phyloP scores from a whole-genome alignment of 2,797 vertebrate species.

The Psittacula derbiana region DNA sequence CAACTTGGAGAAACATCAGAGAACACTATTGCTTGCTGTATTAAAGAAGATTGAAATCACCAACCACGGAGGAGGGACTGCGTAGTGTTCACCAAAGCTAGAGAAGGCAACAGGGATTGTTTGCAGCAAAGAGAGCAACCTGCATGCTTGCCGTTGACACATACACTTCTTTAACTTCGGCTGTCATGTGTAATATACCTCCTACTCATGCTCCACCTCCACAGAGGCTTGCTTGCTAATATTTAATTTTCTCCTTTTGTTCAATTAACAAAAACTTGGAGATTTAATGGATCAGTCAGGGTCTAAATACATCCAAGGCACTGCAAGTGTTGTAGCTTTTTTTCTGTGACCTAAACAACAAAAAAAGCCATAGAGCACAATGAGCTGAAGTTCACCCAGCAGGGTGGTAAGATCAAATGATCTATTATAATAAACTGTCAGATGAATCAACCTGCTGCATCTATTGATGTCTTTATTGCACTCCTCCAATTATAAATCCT shows the following conservation, averaged over 20 bases:
- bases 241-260: constrained; percentile 33
- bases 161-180: not conserved
- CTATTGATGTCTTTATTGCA: constrained; percentile 45
- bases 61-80: not conserved
- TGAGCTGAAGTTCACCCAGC: constrained; percentile 14
- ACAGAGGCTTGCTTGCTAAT: constrained; percentile 11
- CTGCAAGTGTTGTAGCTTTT: not conserved
- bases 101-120: not conserved
- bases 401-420: constrained; percentile 33
- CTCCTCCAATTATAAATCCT: constrained; percentile 40
- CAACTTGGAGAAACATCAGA: constrained; percentile 23
- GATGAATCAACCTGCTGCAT: constrained; percentile 49
- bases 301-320: not conserved
- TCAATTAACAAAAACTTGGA: constrained; percentile 25
- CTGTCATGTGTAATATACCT: not conserved
- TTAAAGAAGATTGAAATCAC: not conserved
- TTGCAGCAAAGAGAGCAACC: not conserved
- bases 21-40: not conserved
- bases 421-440: constrained; percentile 47
- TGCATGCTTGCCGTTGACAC: not conserved
- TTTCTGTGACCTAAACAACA: constrained; percentile 1
- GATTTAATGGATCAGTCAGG: not conserved
- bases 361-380: not conserved
- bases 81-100: not conserved
- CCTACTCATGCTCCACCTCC: not conserved